Evolutionary conservation across 2,797 vertebrate genomes (phyloP).

Genomic region (Natrix natrix): DNA sequence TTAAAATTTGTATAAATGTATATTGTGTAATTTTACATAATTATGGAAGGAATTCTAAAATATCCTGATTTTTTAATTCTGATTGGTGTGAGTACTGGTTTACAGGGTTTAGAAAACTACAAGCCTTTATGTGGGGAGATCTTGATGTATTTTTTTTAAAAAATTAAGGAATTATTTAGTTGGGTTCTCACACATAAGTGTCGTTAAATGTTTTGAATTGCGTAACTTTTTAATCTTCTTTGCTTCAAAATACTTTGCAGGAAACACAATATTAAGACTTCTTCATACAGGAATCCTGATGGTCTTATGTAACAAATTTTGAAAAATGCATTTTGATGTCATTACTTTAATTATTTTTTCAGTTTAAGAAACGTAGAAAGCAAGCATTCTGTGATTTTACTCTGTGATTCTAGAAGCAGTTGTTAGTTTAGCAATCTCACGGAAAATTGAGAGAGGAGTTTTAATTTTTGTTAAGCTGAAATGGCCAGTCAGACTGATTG

Average conservation of each 20-base stretch:
- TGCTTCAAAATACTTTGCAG: neutral
- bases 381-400: conserved; percentile 7
- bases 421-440: conserved; percentile 60
- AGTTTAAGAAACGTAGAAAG: neutral
- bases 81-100: neutral
- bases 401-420: conserved; percentile 36
- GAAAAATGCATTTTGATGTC: neutral
- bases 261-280: neutral
- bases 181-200: neutral
- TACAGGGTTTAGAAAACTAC: neutral
- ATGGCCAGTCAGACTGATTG: neutral
- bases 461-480: neutral
- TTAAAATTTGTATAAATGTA: neutral
- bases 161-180: neutral
- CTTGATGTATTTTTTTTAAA: neutral
- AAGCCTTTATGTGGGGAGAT: neutral
- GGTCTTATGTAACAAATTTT: neutral
- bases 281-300: neutral
- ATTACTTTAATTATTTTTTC: neutral
- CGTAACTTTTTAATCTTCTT: neutral
- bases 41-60: neutral
- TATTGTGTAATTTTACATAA: neutral
- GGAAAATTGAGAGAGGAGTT: conserved; percentile 36
- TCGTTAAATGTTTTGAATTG: neutral
- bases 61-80: neutral